Evolutionary conservation across 2,888 invertebrate genomes (phyloP).

Genomic region (Mamestra brassicae): DNA sequence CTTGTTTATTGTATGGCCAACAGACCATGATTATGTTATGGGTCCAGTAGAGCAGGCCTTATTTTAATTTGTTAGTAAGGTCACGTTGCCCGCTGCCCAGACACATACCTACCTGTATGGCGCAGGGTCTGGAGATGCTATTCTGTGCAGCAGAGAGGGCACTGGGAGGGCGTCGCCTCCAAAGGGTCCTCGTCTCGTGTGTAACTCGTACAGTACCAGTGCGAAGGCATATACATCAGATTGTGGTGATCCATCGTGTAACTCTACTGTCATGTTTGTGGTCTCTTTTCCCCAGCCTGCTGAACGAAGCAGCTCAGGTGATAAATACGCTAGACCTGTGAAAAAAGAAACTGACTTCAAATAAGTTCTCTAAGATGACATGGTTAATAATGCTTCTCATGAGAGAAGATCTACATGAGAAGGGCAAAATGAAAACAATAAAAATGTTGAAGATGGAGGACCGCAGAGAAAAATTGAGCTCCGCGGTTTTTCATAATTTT

Average conservation of each 20-base stretch:
- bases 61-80: constrained; percentile 25
- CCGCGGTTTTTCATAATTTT: neutral
- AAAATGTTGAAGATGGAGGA: neutral
- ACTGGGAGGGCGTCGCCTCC: constrained; percentile 93
- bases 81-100: constrained; percentile 59
- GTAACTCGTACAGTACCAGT: constrained; percentile 96
- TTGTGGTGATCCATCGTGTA: constrained; percentile 92
- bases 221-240: constrained; percentile 97
- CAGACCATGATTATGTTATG: neutral
- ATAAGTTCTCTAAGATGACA: neutral
- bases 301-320: constrained; percentile 94
- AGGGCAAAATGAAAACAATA: neutral
- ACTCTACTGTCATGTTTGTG: constrained; percentile 76
- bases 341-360: neutral
- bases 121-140: constrained; percentile 89
- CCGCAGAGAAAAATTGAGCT: neutral
- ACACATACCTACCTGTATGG: constrained; percentile 92
- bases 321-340: constrained; percentile 94
- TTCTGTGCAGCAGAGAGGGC: constrained; percentile 91
- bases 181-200: constrained; percentile 96
- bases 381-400: too few species aligned
- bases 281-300: constrained; percentile 84
- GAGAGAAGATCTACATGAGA: too few species aligned
- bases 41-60: constrained; percentile 41
- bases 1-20: neutral